Base-by-base conservation (phyloP, 2,888 invertebrate genomes). In the Prosapia bicincta region DNA sequence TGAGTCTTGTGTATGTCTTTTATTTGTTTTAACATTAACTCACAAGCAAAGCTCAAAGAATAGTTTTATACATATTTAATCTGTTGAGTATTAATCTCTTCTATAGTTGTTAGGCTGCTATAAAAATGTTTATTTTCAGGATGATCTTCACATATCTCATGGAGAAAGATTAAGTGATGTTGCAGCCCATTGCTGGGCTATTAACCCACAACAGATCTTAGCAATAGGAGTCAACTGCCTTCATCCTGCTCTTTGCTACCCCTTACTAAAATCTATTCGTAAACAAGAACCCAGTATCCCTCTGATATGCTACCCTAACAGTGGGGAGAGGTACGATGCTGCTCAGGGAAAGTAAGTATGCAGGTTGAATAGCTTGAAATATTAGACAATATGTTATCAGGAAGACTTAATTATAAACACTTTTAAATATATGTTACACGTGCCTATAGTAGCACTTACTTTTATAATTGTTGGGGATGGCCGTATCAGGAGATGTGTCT, bases 201-300 rank as follows among this genome's bases (percentile, higher is more conserved):
- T 83, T 70, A 84, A 86, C 24, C 80, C 83, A n/a, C 81, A 87
- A 5, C 93, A 94, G 83, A 87, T 97, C 78, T 87, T 96, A 20
- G 98, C 95, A 0, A 88, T 97, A 66, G 98, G 98, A 3, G 91
- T 95, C 0, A 98, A 98, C 85, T 98, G 98, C 85, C 88, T 95
- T 67, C 87, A 90, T 77, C 94, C 94, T 0, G 84, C 86, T 79
- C 86, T 88, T 81, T 90, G 94, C 6, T 87, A 88, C 20, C 83
- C 88, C 0, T 85, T 95, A 69, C 89, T 89, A 80, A 86, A 85
- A 15, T 85, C 85, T 28, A 83, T 86, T 65, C 83, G 84, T 80
- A 84, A 86, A 20, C 83, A 84, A 43, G 84, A 84, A 23, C 78
- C 79, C 9, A n/a, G 70, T 71, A 89, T 95, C 77, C 94, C 95